These are phyloP conservation scores for Hippolais icterina DNA, from an alignment of 2,113 vertebrate species.

Conservation along the genomic window DNA sequence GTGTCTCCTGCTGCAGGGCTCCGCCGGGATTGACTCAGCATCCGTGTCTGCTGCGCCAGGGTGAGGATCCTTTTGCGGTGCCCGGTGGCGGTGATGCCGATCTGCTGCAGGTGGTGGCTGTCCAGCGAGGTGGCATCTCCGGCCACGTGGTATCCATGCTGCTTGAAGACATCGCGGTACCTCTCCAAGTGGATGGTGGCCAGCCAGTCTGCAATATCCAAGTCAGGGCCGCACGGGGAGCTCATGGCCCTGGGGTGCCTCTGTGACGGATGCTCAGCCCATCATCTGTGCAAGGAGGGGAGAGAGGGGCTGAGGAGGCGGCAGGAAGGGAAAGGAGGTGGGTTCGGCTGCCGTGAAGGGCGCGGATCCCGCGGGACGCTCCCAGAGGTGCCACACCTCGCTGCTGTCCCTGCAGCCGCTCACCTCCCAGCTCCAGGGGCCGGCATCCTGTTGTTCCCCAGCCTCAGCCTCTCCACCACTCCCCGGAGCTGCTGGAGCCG, in stretches of 20 bases:
- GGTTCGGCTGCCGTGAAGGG: not conserved
- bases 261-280: not conserved
- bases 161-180: constrained; percentile 84
- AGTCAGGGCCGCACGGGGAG: constrained; percentile 6
- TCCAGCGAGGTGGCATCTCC: constrained; percentile 80
- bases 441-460: not conserved
- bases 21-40: not conserved
- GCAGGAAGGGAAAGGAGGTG: not conserved
- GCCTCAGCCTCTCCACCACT: not conserved
- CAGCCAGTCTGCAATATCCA: constrained; percentile 86
- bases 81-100: constrained; percentile 90
- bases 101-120: constrained; percentile 77
- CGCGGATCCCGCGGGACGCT: not conserved
- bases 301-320: not conserved
- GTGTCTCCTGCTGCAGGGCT: not conserved
- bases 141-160: constrained; percentile 80
- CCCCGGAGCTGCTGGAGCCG: not conserved
- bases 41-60: constrained; percentile 65
- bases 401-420: not conserved
- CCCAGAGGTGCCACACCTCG: rapidly evolving
- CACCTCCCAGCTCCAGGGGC: not conserved
- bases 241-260: constrained; percentile 52
- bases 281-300: constrained; percentile 29
- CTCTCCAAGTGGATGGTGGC: constrained; percentile 87
- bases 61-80: constrained; percentile 94